Percentiles rank a stretch among this genome's conserved stretches.
These are phyloP conservation scores for Entelurus aequoreus DNA, from an alignment of 2,113 vertebrate genomes.

Conservation along the genomic window DNA sequence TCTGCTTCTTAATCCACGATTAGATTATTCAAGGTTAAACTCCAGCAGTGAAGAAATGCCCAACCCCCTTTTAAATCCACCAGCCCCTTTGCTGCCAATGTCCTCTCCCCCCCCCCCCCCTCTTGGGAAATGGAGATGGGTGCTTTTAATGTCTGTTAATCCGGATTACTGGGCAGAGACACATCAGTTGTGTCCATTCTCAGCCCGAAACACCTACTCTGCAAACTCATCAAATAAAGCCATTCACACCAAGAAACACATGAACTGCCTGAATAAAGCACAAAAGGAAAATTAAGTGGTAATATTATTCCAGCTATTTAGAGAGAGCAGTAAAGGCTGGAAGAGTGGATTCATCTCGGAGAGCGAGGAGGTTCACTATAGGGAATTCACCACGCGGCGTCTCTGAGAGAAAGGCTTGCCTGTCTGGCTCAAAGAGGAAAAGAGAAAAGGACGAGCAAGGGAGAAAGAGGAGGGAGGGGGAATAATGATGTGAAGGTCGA, in stretches of 20 bases:
- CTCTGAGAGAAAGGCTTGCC: constrained; percentile 44
- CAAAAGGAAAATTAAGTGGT: constrained; percentile 60
- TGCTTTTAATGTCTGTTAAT: constrained; percentile 70
- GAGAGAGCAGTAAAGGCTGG: constrained; percentile 32
- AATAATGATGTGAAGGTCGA: constrained; percentile 23
- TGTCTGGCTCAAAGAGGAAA: constrained; percentile 35
- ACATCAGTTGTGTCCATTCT: constrained; percentile 60
- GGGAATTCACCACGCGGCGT: constrained; percentile 38
- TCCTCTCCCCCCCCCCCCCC: constrained; percentile 21
- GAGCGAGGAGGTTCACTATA: constrained; percentile 28
- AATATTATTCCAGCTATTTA: constrained; percentile 67
- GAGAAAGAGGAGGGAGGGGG: constrained; percentile 19
- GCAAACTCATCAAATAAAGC: constrained; percentile 49
- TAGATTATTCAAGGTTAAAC: constrained; percentile 50
- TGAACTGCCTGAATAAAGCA: constrained; percentile 59
- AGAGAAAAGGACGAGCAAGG: constrained; percentile 36
- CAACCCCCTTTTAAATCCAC: constrained; percentile 36
- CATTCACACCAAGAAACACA: constrained; percentile 55
- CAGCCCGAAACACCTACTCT: constrained; percentile 58
- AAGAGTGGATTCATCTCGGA: constrained; percentile 46
- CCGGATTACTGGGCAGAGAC: constrained; percentile 68
- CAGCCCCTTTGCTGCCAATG: constrained; percentile 15
- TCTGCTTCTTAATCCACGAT: constrained; percentile 40
- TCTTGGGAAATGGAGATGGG: constrained; percentile 64
- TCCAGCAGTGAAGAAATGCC: constrained; percentile 68